Evolutionary conservation across 2,797 vertebrate genomes (phyloP), one percentile per base, ranked within the genome.

Genomic region (Sebastes diaconus): DNA sequence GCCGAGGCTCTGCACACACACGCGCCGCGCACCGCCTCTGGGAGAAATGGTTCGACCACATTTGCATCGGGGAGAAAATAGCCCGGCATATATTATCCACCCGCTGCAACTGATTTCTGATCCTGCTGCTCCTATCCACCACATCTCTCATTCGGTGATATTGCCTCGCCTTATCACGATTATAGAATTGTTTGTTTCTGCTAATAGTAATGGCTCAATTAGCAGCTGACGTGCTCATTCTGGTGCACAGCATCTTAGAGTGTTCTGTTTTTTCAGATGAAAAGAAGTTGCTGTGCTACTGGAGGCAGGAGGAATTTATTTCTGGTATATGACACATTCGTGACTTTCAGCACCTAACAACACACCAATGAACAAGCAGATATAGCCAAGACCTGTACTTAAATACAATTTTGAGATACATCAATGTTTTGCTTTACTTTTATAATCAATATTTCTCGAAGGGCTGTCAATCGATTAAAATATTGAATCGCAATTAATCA

Each of bases 31-130:
- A 18, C 67, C 46, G 81, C 88, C 84, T 81, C 87, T 72, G 87
- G 92, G 86, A 90, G 81, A 88, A 82, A 89, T 20, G 80, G 69
- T 86, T 92, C 77, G 77, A 84, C 85, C 74, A 4, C 80, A 94
- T 95, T 94, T 89, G 90, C 93, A 92, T 90, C 83, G 73, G 76
- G 74, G 67, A 68, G 84, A 84, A 92, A 91, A 90, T 77, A 87
- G 73, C 73, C 86, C 39, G n/a, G 89, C 89, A 90, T 94, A 89
- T 84, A 94, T 93, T 92, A 94, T 80, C 91, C 75, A 71, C 34
- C 80, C 78, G 30, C 81, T 61, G 89, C 80, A 27, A n/a, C 84
- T 83, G 81, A 92, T 87, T 86, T 90, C 72, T 87, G 91, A 84
- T 91, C 81, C 75, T 68, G 82, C 86, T 71, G 89, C 80, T 90